phyloP scores from a whole-genome alignment of 2,113 vertebrate genomes.

The Atrichornis clamosus region DNA sequence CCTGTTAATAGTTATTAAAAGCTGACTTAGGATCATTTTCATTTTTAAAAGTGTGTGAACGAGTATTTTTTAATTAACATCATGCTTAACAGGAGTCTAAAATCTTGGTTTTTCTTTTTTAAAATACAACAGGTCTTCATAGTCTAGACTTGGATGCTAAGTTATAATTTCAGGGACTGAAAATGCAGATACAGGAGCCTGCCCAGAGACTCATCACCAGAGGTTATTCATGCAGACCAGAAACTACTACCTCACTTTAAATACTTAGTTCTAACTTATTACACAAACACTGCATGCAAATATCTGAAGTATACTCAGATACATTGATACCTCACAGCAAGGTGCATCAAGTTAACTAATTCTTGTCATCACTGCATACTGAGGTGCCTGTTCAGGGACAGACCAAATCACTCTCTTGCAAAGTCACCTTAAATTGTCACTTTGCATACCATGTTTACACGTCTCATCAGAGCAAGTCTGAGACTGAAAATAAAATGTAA shows the following conservation, averaged over 20 bases:
- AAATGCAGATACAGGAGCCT: slow-evolving; percentile 20
- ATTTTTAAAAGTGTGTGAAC: background rate
- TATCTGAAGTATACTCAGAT: background rate
- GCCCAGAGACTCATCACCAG: background rate
- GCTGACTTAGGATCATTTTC: background rate
- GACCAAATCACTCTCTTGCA: background rate
- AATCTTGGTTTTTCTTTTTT: background rate
- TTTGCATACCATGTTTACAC: background rate
- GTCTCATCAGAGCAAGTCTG: background rate
- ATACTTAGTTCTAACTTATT: background rate
- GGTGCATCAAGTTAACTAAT: background rate
- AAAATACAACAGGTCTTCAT: background rate
- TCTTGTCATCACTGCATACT: background rate
- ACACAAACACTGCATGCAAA: background rate
- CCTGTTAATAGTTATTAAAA: background rate
- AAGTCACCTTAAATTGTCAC: background rate
- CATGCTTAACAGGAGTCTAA: background rate
- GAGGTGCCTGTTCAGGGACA: background rate
- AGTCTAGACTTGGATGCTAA: slow-evolving; percentile 20
- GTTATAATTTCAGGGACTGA: slow-evolving; percentile 6
- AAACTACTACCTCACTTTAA: slow-evolving; percentile 21
- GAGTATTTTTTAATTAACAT: background rate
- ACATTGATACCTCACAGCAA: background rate
- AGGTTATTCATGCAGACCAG: background rate
- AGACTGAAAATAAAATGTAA: background rate